These are phyloP conservation scores for Tadarida brasiliensis DNA, from an alignment of 2,797 vertebrate species.

Conservation along the genomic window DNA sequence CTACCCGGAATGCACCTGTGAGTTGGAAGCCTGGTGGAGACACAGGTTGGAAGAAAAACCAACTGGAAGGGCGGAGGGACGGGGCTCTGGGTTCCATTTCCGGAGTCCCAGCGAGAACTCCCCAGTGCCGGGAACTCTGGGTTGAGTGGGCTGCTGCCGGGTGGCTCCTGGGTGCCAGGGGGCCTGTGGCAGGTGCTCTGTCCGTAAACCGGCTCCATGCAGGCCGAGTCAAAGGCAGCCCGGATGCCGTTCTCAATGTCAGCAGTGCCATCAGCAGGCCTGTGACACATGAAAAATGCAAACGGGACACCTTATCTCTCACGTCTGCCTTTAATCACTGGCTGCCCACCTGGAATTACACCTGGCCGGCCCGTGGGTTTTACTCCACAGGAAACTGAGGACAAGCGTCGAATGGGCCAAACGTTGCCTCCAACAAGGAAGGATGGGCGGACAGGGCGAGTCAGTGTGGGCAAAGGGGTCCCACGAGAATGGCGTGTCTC, in stretches of 20 bases:
- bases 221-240: neutral
- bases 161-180: accelerated
- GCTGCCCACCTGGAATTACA: neutral
- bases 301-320: neutral
- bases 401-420: neutral
- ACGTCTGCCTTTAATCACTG: neutral
- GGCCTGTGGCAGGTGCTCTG: accelerated
- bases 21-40: neutral
- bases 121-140: accelerated
- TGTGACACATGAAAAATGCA: accelerated
- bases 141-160: accelerated
- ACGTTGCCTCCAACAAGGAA: neutral
- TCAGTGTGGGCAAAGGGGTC: neutral
- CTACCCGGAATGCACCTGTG: neutral
- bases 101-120: accelerated
- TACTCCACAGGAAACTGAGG: conserved; percentile 8
- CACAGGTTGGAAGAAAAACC: neutral
- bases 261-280: accelerated
- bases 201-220: accelerated
- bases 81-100: neutral
- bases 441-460: accelerated
- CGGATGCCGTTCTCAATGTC: accelerated
- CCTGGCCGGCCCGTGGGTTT: accelerated
- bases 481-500: accelerated
- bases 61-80: accelerated